Base-by-base conservation (phyloP, 2,888 invertebrate genomes). In the Synanthedon myopaeformis region DNA sequence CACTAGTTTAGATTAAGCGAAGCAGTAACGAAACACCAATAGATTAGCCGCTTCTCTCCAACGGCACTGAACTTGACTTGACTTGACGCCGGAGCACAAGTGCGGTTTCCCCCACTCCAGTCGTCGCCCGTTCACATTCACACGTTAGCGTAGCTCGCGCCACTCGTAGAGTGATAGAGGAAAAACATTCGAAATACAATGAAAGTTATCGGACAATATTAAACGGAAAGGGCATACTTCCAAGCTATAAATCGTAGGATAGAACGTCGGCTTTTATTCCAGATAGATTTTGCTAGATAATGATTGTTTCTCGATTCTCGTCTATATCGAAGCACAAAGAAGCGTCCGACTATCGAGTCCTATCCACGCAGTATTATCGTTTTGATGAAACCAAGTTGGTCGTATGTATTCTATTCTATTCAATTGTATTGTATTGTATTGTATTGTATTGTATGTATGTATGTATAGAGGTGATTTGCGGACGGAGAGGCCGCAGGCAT, bases 21-120 rank as follows among this genome's bases (percentile, higher is more conserved):
- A 12, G 81, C 86, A 82, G 83, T 85, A 82, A 83, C 75, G 80
- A 79, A 79, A 88, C 88, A 88, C 88, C 88, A 87, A 85, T 87
- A 88, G 86, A 73, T 83, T 88, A 87, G 87, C 87, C 85, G 88
- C 87, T 85, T 87, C 80, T 82, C 80, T 82, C 83, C 81, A 75
- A 80, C 81, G 84, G 80, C 84, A 82, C 83, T 64, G 71, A 81
- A 83, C 79, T 78, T 78, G n/a, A n/a, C n/a, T n/a, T n/a, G n/a
- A n/a, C n/a, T 80, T 75, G 81, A 77, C 77, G 84, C 80, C 82
- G 84, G 76, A 76, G 80, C 79, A 74, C 79, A 70, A 69, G 62
- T 64, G 59, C 56, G 59, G 58, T 60, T 66, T 61, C 59, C 61
- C 62, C 35, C 28, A 28, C 28, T 28, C 23, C 23, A 23, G 23